Evolutionary conservation across 2,797 vertebrate species (phyloP), one percentile per base, ranked within the genome.

Genomic region (Phataginus tricuspis): DNA sequence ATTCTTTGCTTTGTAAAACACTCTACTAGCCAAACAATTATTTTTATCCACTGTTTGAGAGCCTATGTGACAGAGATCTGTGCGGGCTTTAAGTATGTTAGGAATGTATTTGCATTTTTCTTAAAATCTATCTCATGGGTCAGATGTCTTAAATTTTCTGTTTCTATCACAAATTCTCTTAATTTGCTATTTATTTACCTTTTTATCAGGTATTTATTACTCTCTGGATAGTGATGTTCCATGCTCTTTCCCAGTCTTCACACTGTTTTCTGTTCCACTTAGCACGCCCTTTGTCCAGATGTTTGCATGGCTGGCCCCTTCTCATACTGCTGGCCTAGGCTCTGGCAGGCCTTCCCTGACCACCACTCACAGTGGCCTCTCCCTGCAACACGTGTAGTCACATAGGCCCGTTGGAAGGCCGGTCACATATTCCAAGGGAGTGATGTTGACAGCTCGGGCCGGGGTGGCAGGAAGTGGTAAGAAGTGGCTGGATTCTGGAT

Each of bases 31-130:
- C 72, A 86, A 95, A 79, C 25, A 87, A 63, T 84, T 90, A 83
- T 69, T 86, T 90, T 78, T 72, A 83, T 42, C 82, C 64, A 83
- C 39, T 77, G 7, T 90, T 93, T 87, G 49, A 83, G 57, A 91
- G 45, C 39, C 34, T 49, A 14, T 74, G 11, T 86, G 23, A 72
- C 25, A 71, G 4, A 72, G 66, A 83, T 64, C 39, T 57, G 61
- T 39, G 16, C 16, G 55, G 27, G 29, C 39, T 79, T 92, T 66
- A 63, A 57, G 45, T 25, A 95, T 51, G 37, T 64, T 64, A 80
- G 39, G 75, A 68, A 80, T 39, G 19, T 79, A 49, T 87, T 71
- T 37, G n/a, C 1, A 19, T 45, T 87, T 74, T 25, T 39, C n/a
- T 29, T 39, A 78, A 87, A 31, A 88, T 66, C 39, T 29, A 68